Conservation (phyloP, 2,113 vertebrate genomes). For the Odontesthes bonariensis region DNA sequence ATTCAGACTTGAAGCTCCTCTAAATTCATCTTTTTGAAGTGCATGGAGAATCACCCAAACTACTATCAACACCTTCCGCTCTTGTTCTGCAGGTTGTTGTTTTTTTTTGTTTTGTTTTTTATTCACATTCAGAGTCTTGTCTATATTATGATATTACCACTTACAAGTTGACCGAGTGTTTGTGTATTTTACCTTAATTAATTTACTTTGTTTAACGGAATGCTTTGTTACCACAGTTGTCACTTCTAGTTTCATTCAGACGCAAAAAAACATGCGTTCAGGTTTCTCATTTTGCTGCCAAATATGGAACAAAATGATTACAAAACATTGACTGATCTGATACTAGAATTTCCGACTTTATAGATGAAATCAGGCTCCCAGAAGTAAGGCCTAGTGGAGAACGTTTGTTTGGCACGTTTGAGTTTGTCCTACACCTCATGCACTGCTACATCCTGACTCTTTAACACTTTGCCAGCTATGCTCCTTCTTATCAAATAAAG, state of each 20-base stretch:
- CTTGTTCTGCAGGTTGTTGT: background rate
- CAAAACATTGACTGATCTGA: constrained; percentile 17
- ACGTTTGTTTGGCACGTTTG: constrained; percentile 40
- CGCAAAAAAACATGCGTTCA: no score
- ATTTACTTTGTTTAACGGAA: no score
- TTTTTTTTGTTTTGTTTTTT: background rate
- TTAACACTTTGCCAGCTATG: constrained; percentile 52
- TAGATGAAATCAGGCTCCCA: constrained; percentile 6
- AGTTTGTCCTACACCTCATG: background rate
- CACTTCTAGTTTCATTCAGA: no score
- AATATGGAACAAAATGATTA: constrained; percentile 1
- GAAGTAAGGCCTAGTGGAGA: background rate
- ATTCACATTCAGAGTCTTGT: background rate
- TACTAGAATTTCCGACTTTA: constrained; percentile 9
- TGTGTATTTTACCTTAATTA: no score
- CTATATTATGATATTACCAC: no score
- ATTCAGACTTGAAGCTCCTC: constrained; percentile 12
- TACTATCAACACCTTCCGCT: background rate
- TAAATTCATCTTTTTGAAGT: constrained; percentile 40
- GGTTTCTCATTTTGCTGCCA: constrained; percentile 15
- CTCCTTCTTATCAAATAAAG: constrained; percentile 72
- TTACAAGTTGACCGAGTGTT: no score
- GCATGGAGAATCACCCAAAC: constrained; percentile 2
- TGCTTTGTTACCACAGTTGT: no score
- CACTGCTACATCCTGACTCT: constrained; percentile 45